These are phyloP conservation scores for Artemia sp. DNA, from an alignment of 2,888 invertebrate species.

Conservation along the genomic window DNA sequence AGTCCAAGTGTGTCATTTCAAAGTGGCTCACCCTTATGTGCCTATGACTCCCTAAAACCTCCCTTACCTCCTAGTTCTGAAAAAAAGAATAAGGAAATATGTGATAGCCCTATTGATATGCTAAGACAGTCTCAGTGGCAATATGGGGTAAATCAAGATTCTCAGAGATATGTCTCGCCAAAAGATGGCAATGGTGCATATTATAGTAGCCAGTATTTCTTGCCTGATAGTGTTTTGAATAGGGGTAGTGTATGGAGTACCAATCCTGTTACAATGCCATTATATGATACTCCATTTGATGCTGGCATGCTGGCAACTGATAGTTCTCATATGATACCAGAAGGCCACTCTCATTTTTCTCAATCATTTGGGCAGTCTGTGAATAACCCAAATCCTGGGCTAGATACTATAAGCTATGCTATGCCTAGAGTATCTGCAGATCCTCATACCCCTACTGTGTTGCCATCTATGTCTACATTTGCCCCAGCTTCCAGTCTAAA, in stretches of 20 bases:
- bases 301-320: no score
- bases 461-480: constrained; percentile 5
- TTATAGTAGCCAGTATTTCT: constrained; percentile 10
- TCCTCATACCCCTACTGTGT: not conserved
- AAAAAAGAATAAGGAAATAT: not conserved
- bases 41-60: not conserved
- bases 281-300: not conserved
- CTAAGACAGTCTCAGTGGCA: constrained; percentile 2
- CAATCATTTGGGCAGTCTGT: not conserved
- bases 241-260: constrained; percentile 19
- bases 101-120: not conserved
- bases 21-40: not conserved
- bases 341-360: not conserved
- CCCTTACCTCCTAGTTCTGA: not conserved
- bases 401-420: not conserved
- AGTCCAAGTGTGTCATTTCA: not conserved
- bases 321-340: not conserved
- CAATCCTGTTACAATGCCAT: not conserved
- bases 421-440: constrained; percentile 1
- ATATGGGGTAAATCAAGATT: constrained; percentile 4
- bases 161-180: not conserved
- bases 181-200: constrained; percentile 11
- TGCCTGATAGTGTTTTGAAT: constrained; percentile 18
- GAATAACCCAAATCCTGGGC: not conserved
- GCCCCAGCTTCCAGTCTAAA: not conserved